Percentiles rank a stretch among this genome's conserved stretches.
Evolutionary conservation across 2,113 vertebrate genomes (phyloP).

Genomic region (Xiphophorus maculatus): DNA sequence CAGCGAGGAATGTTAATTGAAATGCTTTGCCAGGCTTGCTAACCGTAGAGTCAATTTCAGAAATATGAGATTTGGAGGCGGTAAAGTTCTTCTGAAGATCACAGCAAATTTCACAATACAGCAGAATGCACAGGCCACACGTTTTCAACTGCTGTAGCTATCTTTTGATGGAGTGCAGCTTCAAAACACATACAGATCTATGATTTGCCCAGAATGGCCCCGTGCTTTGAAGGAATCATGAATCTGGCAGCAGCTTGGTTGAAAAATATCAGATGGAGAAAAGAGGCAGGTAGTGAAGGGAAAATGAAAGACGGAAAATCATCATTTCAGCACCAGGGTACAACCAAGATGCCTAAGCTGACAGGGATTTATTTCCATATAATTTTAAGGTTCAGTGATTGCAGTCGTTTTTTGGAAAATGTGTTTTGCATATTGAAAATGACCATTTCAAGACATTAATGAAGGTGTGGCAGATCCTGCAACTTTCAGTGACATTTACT

Average conservation of each 20-base stretch:
- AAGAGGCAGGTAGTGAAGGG: slow-evolving; percentile 13
- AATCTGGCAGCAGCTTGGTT: neutral
- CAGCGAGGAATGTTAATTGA: slow-evolving; percentile 25
- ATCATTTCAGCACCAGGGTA: slow-evolving; percentile 5
- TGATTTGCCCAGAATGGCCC: neutral
- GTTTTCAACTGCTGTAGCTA: no score
- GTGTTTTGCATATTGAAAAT: neutral
- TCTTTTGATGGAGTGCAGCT: neutral
- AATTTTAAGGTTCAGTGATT: slow-evolving; percentile 35
- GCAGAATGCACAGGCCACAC: neutral
- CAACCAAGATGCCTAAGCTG: slow-evolving; percentile 13
- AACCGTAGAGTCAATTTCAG: slow-evolving; percentile 5
- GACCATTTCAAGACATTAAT: slow-evolving; percentile 6
- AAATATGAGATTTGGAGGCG: neutral
- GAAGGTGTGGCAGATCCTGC: neutral
- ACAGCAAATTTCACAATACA: neutral
- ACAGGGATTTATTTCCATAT: slow-evolving; percentile 10
- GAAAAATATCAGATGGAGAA: slow-evolving; percentile 18
- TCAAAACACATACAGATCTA: neutral
- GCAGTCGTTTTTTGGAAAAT: slow-evolving; percentile 11
- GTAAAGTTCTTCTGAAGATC: slow-evolving; percentile 9
- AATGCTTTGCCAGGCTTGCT: neutral
- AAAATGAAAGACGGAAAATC: slow-evolving; percentile 9
- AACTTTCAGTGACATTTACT: neutral
- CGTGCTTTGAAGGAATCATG: neutral